Conservation (phyloP, 2,888 invertebrate species). For the Thecophora atra region DNA sequence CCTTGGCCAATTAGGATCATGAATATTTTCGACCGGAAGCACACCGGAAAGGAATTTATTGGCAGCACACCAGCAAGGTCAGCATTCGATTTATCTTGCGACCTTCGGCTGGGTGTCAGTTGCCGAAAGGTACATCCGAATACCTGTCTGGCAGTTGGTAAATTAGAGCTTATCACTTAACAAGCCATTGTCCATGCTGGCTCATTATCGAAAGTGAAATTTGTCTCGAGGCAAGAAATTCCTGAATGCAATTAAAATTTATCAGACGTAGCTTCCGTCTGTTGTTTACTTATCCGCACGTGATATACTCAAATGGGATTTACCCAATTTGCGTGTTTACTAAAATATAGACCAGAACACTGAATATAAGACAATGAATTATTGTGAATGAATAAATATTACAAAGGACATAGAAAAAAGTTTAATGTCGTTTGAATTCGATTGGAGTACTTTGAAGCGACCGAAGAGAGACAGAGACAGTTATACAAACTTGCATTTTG, state of each 20-base stretch:
- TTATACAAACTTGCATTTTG: too few relatives aligned
- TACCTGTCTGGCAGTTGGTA: background rate
- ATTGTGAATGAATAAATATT: too few relatives aligned
- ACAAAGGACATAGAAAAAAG: background rate
- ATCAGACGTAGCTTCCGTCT: background rate
- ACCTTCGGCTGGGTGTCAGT: slow-evolving; percentile 1
- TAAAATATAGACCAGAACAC: background rate
- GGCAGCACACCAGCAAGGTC: background rate
- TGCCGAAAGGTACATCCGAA: slow-evolving; percentile 2
- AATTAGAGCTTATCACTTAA: slow-evolving; percentile 17
- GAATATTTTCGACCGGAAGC: slow-evolving; percentile 15
- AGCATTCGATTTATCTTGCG: background rate
- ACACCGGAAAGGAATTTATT: slow-evolving; percentile 19
- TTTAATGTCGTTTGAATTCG: too few relatives aligned
- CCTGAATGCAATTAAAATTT: slow-evolving; percentile 1
- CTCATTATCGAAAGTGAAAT: background rate
- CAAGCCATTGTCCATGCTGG: background rate
- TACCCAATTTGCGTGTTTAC: background rate
- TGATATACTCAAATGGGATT: background rate
- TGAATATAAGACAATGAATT: background rate
- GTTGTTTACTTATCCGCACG: slow-evolving; percentile 5
- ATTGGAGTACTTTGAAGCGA: too few relatives aligned
- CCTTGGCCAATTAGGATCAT: slow-evolving; percentile 11
- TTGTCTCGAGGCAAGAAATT: background rate
- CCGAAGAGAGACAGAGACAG: too few relatives aligned